Evolutionary conservation across 2,888 invertebrate genomes (phyloP).

Genomic region (Drosophila limbata): DNA sequence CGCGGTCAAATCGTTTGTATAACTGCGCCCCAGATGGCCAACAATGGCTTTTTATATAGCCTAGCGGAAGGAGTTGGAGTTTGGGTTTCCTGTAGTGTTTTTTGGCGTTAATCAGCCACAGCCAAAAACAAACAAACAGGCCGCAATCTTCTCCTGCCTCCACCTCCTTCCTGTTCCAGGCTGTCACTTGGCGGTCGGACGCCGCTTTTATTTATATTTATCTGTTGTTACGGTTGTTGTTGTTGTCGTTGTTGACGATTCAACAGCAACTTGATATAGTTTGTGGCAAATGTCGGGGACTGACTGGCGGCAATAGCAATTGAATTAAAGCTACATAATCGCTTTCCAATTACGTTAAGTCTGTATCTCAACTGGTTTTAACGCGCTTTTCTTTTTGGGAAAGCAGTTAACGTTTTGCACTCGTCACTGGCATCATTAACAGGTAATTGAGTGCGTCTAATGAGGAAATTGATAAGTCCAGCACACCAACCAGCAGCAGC

Average conservation of each 20-base stretch:
- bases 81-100: slow-evolving; percentile 71
- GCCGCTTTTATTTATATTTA: slow-evolving; percentile 42
- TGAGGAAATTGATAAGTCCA: slow-evolving; percentile 69
- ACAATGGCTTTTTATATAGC: slow-evolving; percentile 78
- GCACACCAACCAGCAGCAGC: neutral
- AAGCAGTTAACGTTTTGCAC: slow-evolving; percentile 51
- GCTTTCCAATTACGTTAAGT: slow-evolving; percentile 72
- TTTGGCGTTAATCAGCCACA: slow-evolving; percentile 58
- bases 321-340: slow-evolving; percentile 74
- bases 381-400: slow-evolving; percentile 55
- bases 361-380: slow-evolving; percentile 67
- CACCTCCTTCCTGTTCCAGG: slow-evolving; percentile 2
- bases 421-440: slow-evolving; percentile 24
- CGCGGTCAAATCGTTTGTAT: slow-evolving; percentile 66
- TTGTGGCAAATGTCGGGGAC: slow-evolving; percentile 18
- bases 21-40: slow-evolving; percentile 65
- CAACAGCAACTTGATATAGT: slow-evolving; percentile 18
- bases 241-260: slow-evolving; percentile 26
- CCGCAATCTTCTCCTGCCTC: slow-evolving; percentile 17
- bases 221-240: slow-evolving; percentile 15
- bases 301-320: slow-evolving; percentile 38
- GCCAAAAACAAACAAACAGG: slow-evolving; percentile 54
- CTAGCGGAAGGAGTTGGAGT: slow-evolving; percentile 73
- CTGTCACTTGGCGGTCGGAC: slow-evolving; percentile 17
- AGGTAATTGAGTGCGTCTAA: slow-evolving; percentile 74